Percentiles rank a stretch among this genome's conserved stretches.
Conservation (phyloP, 2,888 invertebrate genomes). For the Elegia similella region DNA sequence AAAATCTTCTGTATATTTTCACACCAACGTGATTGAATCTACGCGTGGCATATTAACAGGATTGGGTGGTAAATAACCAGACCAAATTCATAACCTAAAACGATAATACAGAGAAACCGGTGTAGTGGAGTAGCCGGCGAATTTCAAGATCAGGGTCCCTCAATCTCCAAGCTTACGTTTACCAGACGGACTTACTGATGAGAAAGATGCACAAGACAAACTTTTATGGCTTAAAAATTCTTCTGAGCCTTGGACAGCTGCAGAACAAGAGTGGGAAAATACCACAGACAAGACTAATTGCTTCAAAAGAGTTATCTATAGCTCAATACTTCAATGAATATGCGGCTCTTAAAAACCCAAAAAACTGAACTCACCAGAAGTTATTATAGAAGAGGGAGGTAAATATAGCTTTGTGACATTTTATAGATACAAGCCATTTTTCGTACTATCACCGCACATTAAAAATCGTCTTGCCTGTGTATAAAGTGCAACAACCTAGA, state of each 20-base stretch:
- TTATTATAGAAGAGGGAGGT: no score
- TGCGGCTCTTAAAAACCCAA: no score
- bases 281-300: background rate
- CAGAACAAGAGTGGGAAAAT: background rate
- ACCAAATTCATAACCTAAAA: background rate
- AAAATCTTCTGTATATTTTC: background rate
- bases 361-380: no score
- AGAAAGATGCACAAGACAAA: background rate
- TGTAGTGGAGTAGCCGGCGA: background rate
- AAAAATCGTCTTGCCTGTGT: background rate
- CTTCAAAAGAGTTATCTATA: background rate
- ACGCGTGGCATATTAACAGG: background rate
- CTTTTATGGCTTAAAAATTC: background rate
- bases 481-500: background rate
- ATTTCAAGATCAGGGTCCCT: background rate
- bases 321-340: background rate
- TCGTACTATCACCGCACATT: background rate
- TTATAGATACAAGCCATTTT: constrained; percentile 6
- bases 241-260: background rate
- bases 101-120: background rate
- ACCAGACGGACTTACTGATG: background rate
- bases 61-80: background rate
- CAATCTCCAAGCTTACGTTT: background rate
- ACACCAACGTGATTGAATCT: background rate
- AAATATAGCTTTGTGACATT: background rate